Evolutionary conservation across 2,797 vertebrate species (phyloP), one percentile per base, ranked within the genome.

Genomic region (Syndactyla subalaris): DNA sequence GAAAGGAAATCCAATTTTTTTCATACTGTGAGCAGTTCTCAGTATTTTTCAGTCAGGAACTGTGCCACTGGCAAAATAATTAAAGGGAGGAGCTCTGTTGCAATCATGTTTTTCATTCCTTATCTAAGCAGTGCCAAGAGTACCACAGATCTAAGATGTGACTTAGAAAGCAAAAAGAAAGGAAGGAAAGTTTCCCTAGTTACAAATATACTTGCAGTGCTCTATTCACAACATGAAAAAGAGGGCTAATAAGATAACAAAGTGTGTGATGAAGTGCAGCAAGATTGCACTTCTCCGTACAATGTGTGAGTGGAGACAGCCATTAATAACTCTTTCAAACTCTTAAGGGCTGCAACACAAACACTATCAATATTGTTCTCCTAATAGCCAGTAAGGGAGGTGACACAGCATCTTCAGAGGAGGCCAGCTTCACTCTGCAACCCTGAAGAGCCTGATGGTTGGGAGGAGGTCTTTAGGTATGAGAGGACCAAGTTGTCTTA

Each of bases 231-330:
- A 54, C 46, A 39, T 39, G 54, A 72, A 83, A 75, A 88, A 68
- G 54, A 83, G 21, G 27, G 9, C 23, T 71, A 57, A 77, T 65
- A 80, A 91, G 34, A 82, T 76, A 95, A 83, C 63, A 51, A 87
- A 91, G 65, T 74, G 14, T 67, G 75, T 82, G 78, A 80, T 71
- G 87, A 93, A 87, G 63, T 79, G 66, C 79, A 92, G 32, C 65
- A 74, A 74, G 22, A 67, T 79, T 76, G 48, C 43, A 63, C 23
- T 58, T 30, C 48, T 74, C 11, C 12, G 19, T 51, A n/a, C 67
- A 73, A 6, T 0, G 2, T 68, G 62, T 66, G 58, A 93, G 46
- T 70, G 46, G 65, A 87, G 51, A 68, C 17, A 85, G 30, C 18
- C 36, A 38, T 68, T 91, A 89, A 72, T 61, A 88, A 91, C 68